Percentiles rank a stretch among this genome's conserved stretches.
phyloP scores from a whole-genome alignment of 2,113 vertebrate species.

The Desmodus rotundus region DNA sequence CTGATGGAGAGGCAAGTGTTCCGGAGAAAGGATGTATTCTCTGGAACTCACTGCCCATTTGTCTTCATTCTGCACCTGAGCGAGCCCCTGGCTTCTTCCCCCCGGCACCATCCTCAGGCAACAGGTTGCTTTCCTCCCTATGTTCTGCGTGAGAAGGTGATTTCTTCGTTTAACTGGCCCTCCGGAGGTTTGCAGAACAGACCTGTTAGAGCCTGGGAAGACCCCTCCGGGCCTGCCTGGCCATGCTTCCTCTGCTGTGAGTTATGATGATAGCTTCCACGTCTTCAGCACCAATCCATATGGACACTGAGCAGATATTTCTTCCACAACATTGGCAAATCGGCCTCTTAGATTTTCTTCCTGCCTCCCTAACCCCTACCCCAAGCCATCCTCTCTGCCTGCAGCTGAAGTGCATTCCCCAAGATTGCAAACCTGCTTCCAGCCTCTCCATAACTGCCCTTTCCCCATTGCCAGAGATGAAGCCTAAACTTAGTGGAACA shows the following conservation, averaged over 20 bases:
- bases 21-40: constrained; percentile 75
- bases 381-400: background rate
- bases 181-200: background rate
- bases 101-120: constrained; percentile 11
- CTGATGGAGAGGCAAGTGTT: constrained; percentile 80
- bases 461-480: background rate
- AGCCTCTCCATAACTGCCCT: no score
- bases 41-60: constrained; percentile 73
- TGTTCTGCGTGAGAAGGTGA: background rate
- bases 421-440: background rate
- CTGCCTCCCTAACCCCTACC: background rate
- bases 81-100: constrained; percentile 59
- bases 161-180: background rate
- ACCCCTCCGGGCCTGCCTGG: background rate
- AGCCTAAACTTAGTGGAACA: fast-evolving
- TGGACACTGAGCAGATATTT: background rate
- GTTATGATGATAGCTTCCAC: background rate
- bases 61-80: constrained; percentile 77
- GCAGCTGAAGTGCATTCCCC: background rate
- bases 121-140: background rate
- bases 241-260: background rate
- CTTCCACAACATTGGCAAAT: background rate
- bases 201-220: background rate
- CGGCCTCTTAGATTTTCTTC: background rate
- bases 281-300: background rate